These are phyloP conservation scores for Orestias chungarensis DNA, from an alignment of 2,797 vertebrate genomes.

Conservation along the genomic window DNA sequence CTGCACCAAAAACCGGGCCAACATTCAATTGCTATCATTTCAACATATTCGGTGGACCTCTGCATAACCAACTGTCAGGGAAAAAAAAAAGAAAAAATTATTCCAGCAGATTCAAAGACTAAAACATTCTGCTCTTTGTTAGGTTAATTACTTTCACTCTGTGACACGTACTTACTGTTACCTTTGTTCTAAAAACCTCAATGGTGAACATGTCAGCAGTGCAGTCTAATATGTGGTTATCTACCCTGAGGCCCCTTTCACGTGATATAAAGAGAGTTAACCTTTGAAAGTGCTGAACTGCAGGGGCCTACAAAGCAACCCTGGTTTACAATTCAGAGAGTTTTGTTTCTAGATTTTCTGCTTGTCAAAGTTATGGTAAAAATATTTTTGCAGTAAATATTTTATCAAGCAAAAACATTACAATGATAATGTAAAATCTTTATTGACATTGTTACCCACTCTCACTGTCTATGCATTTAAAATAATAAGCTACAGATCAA, in stretches of 20 bases:
- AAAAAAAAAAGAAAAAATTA: neutral
- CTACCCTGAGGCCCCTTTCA: neutral
- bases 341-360: neutral
- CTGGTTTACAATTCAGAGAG: neutral
- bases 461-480: no score
- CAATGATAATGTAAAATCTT: neutral
- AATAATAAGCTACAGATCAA: no score
- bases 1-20: neutral
- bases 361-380: neutral
- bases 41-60: neutral
- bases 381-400: neutral
- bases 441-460: no score
- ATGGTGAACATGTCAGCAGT: neutral
- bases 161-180: slow-evolving; percentile 9
- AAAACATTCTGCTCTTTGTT: neutral
- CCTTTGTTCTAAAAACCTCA: slow-evolving; percentile 9
- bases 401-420: neutral
- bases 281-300: neutral
- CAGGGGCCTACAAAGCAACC: neutral
- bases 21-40: neutral
- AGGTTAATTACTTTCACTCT: slow-evolving; percentile 4
- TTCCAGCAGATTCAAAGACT: neutral
- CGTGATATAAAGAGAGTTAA: neutral
- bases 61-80: neutral
- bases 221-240: neutral